Evolutionary conservation across 2,888 invertebrate species (phyloP).

Genomic region (Syritta pipiens): DNA sequence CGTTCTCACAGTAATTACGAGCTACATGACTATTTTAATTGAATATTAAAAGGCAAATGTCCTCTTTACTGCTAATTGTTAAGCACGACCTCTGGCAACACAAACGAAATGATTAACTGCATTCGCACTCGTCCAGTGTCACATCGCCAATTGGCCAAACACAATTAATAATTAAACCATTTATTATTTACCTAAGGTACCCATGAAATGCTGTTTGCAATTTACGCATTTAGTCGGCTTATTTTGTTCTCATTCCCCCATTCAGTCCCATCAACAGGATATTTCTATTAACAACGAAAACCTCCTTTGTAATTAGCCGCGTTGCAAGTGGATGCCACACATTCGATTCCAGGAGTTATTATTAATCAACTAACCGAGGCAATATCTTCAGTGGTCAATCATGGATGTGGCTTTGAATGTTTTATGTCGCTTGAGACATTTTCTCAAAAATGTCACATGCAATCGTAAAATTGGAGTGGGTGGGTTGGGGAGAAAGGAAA

Average conservation of each 20-base stretch:
- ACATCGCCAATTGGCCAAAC: slow-evolving; percentile 41
- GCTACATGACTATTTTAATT: slow-evolving; percentile 52
- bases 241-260: neutral
- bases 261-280: neutral
- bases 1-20: slow-evolving; percentile 35
- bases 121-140: slow-evolving; percentile 10
- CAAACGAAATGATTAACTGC: slow-evolving; percentile 48
- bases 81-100: slow-evolving; percentile 2
- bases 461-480: slow-evolving; percentile 19
- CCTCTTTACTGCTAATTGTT: slow-evolving; percentile 31
- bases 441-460: slow-evolving; percentile 56
- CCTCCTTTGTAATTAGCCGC: slow-evolving; percentile 48
- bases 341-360: slow-evolving; percentile 5
- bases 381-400: slow-evolving; percentile 45
- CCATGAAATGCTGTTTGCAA: slow-evolving; percentile 39
- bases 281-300: slow-evolving; percentile 46
- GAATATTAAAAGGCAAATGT: slow-evolving; percentile 41
- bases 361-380: slow-evolving; percentile 21
- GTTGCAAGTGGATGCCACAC: slow-evolving; percentile 10
- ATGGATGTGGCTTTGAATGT: slow-evolving; percentile 27
- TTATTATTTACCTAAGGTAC: slow-evolving; percentile 13
- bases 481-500: slow-evolving; percentile 12
- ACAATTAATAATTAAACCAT: slow-evolving; percentile 38
- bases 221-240: slow-evolving; percentile 25
- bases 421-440: slow-evolving; percentile 38